Conservation (phyloP, 2,888 invertebrate genomes). For the Phortica okadai region DNA sequence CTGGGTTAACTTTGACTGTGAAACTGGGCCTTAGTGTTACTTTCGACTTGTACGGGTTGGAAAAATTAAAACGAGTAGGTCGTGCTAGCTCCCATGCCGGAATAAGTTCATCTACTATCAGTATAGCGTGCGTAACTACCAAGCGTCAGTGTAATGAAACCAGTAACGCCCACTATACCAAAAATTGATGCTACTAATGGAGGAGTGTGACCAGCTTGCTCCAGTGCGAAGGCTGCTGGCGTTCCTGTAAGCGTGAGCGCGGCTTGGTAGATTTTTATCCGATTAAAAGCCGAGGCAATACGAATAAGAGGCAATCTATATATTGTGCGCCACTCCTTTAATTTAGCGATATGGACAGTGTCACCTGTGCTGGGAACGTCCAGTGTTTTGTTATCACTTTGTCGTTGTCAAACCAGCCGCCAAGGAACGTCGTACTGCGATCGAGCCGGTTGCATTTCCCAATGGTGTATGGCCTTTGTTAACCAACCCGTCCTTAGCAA, state of each 20-base stretch:
- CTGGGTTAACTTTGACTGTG: no score
- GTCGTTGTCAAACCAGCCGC: background rate
- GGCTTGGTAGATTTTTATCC: constrained; percentile 77
- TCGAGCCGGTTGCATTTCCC: background rate
- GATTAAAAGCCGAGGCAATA: constrained; percentile 75
- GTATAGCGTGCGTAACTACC: constrained; percentile 78
- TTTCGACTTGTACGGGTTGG: constrained; percentile 59
- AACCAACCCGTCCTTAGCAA: background rate
- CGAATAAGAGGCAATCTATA: constrained; percentile 77
- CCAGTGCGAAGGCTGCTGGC: constrained; percentile 70
- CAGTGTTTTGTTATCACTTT: background rate
- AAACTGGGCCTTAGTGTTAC: constrained; percentile 53
- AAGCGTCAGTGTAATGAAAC: constrained; percentile 78
- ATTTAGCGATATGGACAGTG: background rate
- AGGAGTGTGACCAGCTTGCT: constrained; percentile 61
- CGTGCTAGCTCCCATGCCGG: constrained; percentile 50
- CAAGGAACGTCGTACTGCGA: background rate
- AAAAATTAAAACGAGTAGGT: constrained; percentile 51
- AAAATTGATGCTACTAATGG: constrained; percentile 54
- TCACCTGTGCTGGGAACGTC: background rate
- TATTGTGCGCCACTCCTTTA: constrained; percentile 68
- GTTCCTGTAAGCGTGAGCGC: constrained; percentile 68
- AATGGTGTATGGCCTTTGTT: background rate
- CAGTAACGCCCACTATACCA: constrained; percentile 78
- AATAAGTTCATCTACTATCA: constrained; percentile 78